These are phyloP conservation scores for Aleiodes testaceus DNA, from an alignment of 2,888 invertebrate species.

Conservation along the genomic window DNA sequence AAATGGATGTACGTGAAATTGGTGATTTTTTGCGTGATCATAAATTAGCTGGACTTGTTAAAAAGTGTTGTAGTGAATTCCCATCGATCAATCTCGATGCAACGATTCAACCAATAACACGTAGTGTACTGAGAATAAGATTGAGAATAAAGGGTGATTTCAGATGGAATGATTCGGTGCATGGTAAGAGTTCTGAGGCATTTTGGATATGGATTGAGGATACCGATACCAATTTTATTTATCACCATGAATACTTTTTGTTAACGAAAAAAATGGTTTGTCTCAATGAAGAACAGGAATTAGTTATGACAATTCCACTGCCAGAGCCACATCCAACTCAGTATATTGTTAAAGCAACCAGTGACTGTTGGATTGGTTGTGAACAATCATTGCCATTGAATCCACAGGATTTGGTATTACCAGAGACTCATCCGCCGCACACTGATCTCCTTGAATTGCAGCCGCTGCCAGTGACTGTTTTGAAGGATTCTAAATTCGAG, in stretches of 20 bases:
- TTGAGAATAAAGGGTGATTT: constrained; percentile 84
- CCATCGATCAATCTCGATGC: constrained; percentile 89
- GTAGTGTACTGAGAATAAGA: constrained; percentile 89
- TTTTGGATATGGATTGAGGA: constrained; percentile 99
- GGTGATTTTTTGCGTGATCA: constrained; percentile 86
- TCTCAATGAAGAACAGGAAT: constrained; percentile 84
- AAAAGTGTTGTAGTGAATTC: constrained; percentile 89
- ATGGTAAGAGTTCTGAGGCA: constrained; percentile 89
- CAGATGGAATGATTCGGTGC: constrained; percentile 92
- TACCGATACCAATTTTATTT: constrained; percentile 93
- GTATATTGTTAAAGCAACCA: constrained; percentile 90
- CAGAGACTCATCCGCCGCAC: constrained; percentile 92
- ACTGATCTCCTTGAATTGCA: constrained; percentile 94
- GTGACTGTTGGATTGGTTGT: constrained; percentile 87
- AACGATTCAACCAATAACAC: constrained; percentile 94
- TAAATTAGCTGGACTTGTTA: constrained; percentile 83
- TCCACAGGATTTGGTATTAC: constrained; percentile 91
- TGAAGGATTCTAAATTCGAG: constrained; percentile 86
- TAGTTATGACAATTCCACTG: constrained; percentile 96
- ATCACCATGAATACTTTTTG: constrained; percentile 95
- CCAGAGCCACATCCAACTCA: constrained; percentile 92
- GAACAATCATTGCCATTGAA: constrained; percentile 78
- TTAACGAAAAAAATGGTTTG: constrained; percentile 85
- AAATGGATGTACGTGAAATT: constrained; percentile 91
- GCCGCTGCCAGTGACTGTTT: constrained; percentile 89